Evolutionary conservation across 2,797 vertebrate genomes (phyloP), one percentile per base, ranked within the genome.

Genomic region (Clangula hyemalis): DNA sequence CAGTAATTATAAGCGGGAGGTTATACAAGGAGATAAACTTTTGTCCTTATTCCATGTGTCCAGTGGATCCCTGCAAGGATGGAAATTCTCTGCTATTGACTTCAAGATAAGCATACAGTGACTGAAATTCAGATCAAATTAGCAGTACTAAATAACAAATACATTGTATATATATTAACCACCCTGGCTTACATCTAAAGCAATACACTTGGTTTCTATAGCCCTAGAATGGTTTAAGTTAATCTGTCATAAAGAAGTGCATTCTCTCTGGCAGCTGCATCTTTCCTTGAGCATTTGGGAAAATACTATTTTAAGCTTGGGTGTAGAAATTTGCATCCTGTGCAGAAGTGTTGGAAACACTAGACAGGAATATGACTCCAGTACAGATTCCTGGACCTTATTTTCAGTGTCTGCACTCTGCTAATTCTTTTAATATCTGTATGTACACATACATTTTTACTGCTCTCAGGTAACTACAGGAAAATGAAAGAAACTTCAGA

Each of bases 261-360:
- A 72, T 91, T 91, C 38, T 88, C 60, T 95, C 72, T 92, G 83
- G 56, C 65, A 89, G 87, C n/a, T 84, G 27, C 64, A 77, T 94
- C 69, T 87, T 93, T 75, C 87, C 86, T 38, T 61, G 82, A 95
- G 80, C 72, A 49, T 85, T 95, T 95, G 75, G 80, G 77, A 96
- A 96, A 92, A 89, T 16, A 78, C 56, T 94, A 45, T 97, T 97
- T 95, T 93, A 94, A 93, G 87, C 76, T 38, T 24, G 74, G 81
- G 49, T 64, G n/a, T 56, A 53, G 39, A 96, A 95, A 96, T 95
- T 83, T 64, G 61, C 92, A 95, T 95, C 84, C 87, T 94, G 68
- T 85, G 64, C 80, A 73, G 70, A 90, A 95, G 57, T 36, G 41
- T 3, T 96, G 92, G 84, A 96, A 96, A 85, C 62, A 89, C 64